These are phyloP conservation scores for Troides oblongomaculatus DNA, from an alignment of 2,888 invertebrate genomes.

Conservation along the genomic window DNA sequence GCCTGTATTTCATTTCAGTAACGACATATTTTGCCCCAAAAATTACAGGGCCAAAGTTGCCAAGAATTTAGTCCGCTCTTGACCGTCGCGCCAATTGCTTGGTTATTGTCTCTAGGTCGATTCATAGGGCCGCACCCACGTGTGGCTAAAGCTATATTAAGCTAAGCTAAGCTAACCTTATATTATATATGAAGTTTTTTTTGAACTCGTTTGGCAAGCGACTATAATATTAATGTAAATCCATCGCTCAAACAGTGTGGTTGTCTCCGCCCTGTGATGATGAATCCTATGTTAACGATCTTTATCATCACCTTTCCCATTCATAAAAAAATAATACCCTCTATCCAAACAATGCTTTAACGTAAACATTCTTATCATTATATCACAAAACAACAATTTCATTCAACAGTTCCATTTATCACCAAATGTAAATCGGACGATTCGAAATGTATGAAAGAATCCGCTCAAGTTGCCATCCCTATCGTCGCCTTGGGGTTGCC, in stretches of 20 bases:
- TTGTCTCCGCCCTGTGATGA: no score
- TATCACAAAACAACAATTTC: neutral
- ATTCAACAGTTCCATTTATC: constrained; percentile 43
- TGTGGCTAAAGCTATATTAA: no score
- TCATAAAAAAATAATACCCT: neutral
- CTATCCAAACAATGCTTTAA: no score
- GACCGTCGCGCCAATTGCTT: no score
- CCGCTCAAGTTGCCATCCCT: constrained; percentile 40
- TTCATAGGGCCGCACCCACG: no score
- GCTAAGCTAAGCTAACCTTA: no score
- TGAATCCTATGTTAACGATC: neutral
- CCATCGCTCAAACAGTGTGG: neutral
- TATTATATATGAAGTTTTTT: neutral
- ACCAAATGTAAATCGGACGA: constrained; percentile 53
- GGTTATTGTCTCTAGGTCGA: no score
- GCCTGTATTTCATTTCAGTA: no score
- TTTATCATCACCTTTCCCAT: neutral
- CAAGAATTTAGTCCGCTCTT: no score
- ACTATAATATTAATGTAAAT: neutral
- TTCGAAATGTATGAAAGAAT: constrained; percentile 49
- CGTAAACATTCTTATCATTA: neutral
- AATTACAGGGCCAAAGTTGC: no score
- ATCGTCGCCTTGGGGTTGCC: constrained; percentile 48
- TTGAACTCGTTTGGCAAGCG: neutral
- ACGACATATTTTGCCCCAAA: no score